These are phyloP conservation scores for Nerophis lumbriciformis DNA, from an alignment of 2,113 vertebrate species.

Conservation along the genomic window DNA sequence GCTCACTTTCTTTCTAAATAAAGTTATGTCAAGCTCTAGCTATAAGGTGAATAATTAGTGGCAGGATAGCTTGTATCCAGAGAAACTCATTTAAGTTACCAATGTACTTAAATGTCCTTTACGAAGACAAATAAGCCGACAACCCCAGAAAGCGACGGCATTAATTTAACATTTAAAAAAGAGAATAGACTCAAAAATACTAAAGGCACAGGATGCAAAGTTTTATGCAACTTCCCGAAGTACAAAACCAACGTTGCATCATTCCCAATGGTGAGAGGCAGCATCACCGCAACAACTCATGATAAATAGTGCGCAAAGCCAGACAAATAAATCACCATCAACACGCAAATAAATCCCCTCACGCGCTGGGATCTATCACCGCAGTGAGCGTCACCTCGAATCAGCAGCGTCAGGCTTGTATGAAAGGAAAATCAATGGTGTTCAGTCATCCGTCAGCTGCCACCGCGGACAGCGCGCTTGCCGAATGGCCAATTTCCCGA, in stretches of 20 bases:
- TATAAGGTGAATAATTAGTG: too few relatives aligned
- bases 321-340: slow-evolving; percentile 20
- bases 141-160: too few relatives aligned
- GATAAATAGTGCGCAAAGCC: slow-evolving; percentile 16
- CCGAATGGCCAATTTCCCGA: slow-evolving; percentile 48
- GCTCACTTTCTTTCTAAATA: too few relatives aligned
- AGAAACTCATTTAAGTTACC: too few relatives aligned
- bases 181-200: too few relatives aligned
- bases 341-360: slow-evolving; percentile 37
- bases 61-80: too few relatives aligned
- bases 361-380: slow-evolving; percentile 31
- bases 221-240: not conserved
- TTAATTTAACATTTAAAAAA: too few relatives aligned
- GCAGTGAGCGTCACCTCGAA: slow-evolving; percentile 39
- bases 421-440: slow-evolving; percentile 55
- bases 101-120: too few relatives aligned
- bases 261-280: not conserved
- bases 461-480: slow-evolving; percentile 45
- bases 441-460: slow-evolving; percentile 51
- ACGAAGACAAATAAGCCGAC: too few relatives aligned
- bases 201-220: too few relatives aligned
- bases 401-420: slow-evolving; percentile 46
- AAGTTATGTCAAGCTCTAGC: too few relatives aligned
- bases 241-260: not conserved
- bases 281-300: slow-evolving; percentile 1